phyloP scores from a whole-genome alignment of 2,888 invertebrate species.

The Phymatocera aterrima region DNA sequence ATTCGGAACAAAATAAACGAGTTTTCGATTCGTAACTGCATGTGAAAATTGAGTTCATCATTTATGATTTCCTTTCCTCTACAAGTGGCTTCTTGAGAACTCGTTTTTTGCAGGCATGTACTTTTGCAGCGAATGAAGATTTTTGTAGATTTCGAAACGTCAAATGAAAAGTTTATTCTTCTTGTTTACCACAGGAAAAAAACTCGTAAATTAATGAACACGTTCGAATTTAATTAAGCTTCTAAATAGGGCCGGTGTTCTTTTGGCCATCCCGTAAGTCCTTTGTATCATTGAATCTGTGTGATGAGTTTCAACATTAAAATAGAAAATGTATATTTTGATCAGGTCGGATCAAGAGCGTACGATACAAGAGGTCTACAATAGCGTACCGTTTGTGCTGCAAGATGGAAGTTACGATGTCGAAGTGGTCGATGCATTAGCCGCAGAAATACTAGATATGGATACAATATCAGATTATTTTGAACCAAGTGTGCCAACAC shows the following conservation, averaged over 20 bases:
- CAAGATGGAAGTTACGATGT: slow-evolving; percentile 79
- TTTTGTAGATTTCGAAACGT: too few species aligned
- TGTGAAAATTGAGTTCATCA: too few species aligned
- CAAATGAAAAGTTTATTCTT: too few species aligned
- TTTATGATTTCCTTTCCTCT: too few species aligned
- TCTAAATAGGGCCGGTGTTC: background rate
- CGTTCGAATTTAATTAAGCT: background rate
- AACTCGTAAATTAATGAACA: too few species aligned
- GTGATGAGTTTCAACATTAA: background rate
- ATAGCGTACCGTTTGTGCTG: slow-evolving; percentile 88
- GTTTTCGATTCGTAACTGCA: too few species aligned
- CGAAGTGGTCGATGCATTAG: slow-evolving; percentile 85
- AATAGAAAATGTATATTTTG: slow-evolving; percentile 17
- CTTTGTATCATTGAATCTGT: background rate
- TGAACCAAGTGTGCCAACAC: slow-evolving; percentile 85
- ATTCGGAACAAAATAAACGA: too few species aligned
- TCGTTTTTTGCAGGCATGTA: too few species aligned
- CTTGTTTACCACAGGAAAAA: too few species aligned
- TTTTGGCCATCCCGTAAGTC: background rate
- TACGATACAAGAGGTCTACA: slow-evolving; percentile 86
- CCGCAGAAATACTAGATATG: slow-evolving; percentile 86
- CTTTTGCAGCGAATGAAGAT: too few species aligned
- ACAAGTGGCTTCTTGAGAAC: too few species aligned
- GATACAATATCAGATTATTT: slow-evolving; percentile 90
- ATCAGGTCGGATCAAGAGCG: slow-evolving; percentile 84